phyloP scores from a whole-genome alignment of 2,888 invertebrate species.

The Sepiola atlantica region DNA sequence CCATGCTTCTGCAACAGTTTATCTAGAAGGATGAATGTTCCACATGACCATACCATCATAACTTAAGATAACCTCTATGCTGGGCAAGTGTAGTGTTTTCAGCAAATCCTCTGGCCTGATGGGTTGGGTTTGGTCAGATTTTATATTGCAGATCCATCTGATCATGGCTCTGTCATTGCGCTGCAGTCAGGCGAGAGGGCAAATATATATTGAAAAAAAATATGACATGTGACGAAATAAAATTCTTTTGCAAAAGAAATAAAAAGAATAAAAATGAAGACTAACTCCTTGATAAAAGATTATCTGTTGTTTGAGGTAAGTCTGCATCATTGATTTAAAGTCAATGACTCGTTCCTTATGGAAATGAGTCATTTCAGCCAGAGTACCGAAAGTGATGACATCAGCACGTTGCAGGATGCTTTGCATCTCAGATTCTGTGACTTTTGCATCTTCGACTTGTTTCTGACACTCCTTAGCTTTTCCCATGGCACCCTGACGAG shows the following conservation, averaged over 20 bases:
- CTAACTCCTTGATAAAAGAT: slow-evolving; percentile 87
- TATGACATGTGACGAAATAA: too few species aligned
- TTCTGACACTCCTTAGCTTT: slow-evolving; percentile 92
- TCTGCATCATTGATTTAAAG: slow-evolving; percentile 88
- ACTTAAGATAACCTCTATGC: too few species aligned
- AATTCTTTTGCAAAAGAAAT: not conserved
- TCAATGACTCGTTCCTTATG: slow-evolving; percentile 89
- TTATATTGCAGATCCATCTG: too few species aligned
- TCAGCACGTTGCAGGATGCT: slow-evolving; percentile 90
- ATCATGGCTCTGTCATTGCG: too few species aligned
- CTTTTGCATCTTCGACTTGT: slow-evolving; percentile 85
- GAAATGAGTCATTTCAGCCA: slow-evolving; percentile 96
- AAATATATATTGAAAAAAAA: too few species aligned
- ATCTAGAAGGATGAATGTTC: too few species aligned
- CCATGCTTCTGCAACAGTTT: too few species aligned
- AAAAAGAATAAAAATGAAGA: not conserved
- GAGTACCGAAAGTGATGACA: slow-evolving; percentile 91
- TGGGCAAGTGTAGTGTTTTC: too few species aligned
- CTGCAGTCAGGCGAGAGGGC: too few species aligned
- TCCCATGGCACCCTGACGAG: slow-evolving; percentile 80
- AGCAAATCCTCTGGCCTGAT: too few species aligned
- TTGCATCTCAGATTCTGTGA: slow-evolving; percentile 86
- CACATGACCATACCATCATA: too few species aligned
- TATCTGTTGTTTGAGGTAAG: slow-evolving; percentile 90
- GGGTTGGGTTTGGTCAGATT: too few species aligned